Conservation (phyloP, 2,113 vertebrate species). For the Fulica atra region DNA sequence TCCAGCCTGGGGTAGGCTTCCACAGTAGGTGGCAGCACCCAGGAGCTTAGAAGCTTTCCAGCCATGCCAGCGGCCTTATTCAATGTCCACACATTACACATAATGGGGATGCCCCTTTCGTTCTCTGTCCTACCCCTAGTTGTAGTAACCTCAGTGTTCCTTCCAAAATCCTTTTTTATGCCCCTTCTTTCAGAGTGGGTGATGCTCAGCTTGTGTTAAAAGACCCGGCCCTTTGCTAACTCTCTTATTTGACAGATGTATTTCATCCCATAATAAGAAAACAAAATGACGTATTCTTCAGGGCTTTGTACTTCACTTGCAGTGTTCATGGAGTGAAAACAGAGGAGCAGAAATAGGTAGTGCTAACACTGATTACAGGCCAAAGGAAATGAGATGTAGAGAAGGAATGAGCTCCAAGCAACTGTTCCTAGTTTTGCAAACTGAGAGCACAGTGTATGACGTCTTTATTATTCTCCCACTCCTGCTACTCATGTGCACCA, state of each 20-base stretch:
- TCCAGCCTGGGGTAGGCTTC: background rate
- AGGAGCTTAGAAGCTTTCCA: background rate
- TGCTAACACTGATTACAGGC: background rate
- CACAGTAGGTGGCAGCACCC: conserved; percentile 55
- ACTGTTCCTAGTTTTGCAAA: background rate
- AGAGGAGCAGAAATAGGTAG: background rate
- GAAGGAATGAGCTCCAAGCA: background rate
- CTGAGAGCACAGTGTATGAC: background rate
- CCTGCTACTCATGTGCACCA: background rate
- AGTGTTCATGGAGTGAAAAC: background rate
- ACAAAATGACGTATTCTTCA: background rate
- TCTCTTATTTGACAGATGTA: background rate
- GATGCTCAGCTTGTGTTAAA: background rate
- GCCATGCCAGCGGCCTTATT: background rate
- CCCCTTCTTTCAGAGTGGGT: background rate
- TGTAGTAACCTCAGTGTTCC: background rate
- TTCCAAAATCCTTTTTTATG: background rate
- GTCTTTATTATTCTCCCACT: background rate
- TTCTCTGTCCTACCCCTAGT: background rate
- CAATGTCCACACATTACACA: background rate
- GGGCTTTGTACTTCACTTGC: background rate
- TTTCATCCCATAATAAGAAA: background rate
- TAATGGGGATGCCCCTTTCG: background rate
- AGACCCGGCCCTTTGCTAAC: background rate
- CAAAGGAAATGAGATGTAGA: background rate